Evolutionary conservation across 2,113 vertebrate genomes (phyloP), one percentile per base, ranked within the genome.

Genomic region (Megaceryle maxima): DNA sequence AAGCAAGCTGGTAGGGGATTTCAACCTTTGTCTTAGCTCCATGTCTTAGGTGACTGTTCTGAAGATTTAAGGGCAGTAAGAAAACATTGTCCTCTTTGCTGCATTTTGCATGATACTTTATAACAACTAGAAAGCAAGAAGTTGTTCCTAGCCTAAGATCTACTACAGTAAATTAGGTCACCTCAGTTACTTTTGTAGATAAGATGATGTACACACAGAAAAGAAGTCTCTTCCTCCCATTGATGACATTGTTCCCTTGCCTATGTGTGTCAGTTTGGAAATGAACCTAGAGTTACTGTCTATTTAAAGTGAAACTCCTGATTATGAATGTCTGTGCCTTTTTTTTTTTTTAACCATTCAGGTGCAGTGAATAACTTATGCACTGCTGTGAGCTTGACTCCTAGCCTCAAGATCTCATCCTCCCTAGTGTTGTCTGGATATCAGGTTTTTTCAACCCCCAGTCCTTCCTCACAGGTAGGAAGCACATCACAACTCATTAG

Each of bases 381-480:
- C 53, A 66, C 80, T 98, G 98, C 95, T 98, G 98, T 95, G 98
- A 99, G 97, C 97, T 98, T 90, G 98, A 98, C 79, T 97, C 94
- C 83, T 98, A 98, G 98, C 98, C 98, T 85, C 98, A 98, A 95
- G 98, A 98, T 97, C 97, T 99, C 97, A 97, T 98, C 97, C 98
- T 99, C 96, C 99, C 99, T 72, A 98, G 96, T 92, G 98, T 98
- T 80, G 98, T 99, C 97, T 99, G 99, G 99, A 98, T 99, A 96
- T 98, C 99, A 95, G 99, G 99, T 90, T 99, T 97, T 99, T 99
- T 99, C 98, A 99, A 99, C 98, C 99, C 99, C 79, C 99, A 99
- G 98, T 99, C 99, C 97, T 99, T 99, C 97, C 99, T 99, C 97
- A 99, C 99, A 97, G 99, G 99, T 99, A 99, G 98, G 97, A 98